A percentile compares a stretch with the other conserved stretches of the same genome.
These are phyloP conservation scores for Ptychobarbus kaznakovi DNA, from an alignment of 2,797 vertebrate species.

Conservation along the genomic window DNA sequence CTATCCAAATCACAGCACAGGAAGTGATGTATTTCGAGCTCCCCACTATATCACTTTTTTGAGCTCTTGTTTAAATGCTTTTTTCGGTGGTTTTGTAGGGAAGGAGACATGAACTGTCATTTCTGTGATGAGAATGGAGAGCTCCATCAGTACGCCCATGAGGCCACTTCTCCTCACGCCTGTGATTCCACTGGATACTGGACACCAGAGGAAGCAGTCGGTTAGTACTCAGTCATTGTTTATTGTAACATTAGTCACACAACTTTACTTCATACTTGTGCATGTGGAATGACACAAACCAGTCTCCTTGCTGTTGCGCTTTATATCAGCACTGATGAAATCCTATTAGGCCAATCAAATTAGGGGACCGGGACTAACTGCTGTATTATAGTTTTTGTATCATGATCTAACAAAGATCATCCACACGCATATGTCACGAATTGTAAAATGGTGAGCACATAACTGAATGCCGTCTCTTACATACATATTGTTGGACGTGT, in stretches of 20 bases:
- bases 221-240: constrained; percentile 74
- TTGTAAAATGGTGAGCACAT: constrained; percentile 4
- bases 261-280: background rate
- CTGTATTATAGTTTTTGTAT: background rate
- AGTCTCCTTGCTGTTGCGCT: background rate
- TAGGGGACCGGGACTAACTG: background rate
- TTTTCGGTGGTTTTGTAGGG: constrained; percentile 45
- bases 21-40: background rate
- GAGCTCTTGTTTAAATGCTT: background rate
- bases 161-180: constrained; percentile 88
- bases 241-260: background rate
- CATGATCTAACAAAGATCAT: background rate
- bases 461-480: constrained; percentile 14
- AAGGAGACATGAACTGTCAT: constrained; percentile 77
- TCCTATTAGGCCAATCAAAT: background rate
- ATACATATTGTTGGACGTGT: constrained; percentile 25
- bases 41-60: background rate
- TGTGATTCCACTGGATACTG: constrained; percentile 96
- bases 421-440: background rate
- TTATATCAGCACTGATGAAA: background rate
- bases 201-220: constrained; percentile 95
- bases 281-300: background rate
- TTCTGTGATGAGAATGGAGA: constrained; percentile 86
- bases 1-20: background rate
- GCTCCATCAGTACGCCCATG: constrained; percentile 86